phyloP scores from a whole-genome alignment of 2,888 invertebrate species.

The Orgyia antiqua region DNA sequence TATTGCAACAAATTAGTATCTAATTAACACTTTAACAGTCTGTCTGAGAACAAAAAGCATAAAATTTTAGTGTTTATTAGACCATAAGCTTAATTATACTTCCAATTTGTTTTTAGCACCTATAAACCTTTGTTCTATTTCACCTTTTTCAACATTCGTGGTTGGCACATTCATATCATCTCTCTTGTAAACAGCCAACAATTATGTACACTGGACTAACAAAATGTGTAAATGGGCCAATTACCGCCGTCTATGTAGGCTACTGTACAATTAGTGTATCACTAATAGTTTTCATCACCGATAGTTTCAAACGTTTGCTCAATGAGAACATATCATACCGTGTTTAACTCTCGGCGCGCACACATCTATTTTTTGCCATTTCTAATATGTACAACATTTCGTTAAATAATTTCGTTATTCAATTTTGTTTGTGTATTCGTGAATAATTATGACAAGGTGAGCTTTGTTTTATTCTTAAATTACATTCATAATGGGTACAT shows the following conservation, averaged over 20 bases:
- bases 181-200: slow-evolving; percentile 63
- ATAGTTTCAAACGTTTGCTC: slow-evolving; percentile 53
- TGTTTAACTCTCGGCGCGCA: slow-evolving; percentile 54
- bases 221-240: slow-evolving; percentile 76
- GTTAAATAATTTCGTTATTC: slow-evolving; percentile 7
- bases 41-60: no score
- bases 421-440: no score
- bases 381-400: not conserved
- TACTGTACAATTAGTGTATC: slow-evolving; percentile 70
- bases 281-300: slow-evolving; percentile 77
- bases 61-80: no score
- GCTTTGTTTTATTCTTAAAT: no score
- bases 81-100: slow-evolving; percentile 14
- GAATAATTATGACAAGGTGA: no score
- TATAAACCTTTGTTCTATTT: slow-evolving; percentile 34
- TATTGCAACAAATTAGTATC: no score
- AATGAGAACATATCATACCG: slow-evolving; percentile 56
- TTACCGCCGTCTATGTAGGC: slow-evolving; percentile 74
- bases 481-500: no score
- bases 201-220: slow-evolving; percentile 72
- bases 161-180: slow-evolving; percentile 58
- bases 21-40: no score
- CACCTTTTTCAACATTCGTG: slow-evolving; percentile 44
- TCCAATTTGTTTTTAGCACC: slow-evolving; percentile 42
- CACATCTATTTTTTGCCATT: slow-evolving; percentile 37